Percentiles rank a stretch among this genome's conserved stretches.
phyloP scores from a whole-genome alignment of 2,797 vertebrate species.

The Melanotaenia nigrans region DNA sequence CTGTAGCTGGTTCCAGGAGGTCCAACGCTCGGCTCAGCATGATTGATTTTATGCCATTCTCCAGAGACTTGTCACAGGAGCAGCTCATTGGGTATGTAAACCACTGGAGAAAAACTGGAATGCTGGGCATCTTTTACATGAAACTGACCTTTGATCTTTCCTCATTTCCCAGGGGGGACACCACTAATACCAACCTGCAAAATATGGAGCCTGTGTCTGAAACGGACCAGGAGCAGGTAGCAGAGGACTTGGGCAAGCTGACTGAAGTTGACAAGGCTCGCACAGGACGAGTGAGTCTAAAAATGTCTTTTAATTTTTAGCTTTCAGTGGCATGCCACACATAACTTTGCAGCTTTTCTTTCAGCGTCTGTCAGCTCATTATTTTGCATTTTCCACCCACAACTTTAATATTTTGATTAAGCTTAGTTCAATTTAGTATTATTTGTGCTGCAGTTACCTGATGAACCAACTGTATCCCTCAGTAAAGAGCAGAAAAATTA shows the following conservation, averaged over 20 bases:
- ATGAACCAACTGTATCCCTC: not conserved
- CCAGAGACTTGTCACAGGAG: constrained; percentile 86
- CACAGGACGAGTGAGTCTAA: constrained; percentile 81
- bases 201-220: constrained; percentile 84
- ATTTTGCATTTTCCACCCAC: not conserved
- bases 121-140: constrained; percentile 8
- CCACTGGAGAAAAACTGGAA: constrained; percentile 1
- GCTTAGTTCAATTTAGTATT: not conserved
- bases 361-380: not conserved
- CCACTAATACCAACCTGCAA: constrained; percentile 84
- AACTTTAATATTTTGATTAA: not conserved
- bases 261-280: constrained; percentile 80
- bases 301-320: constrained; percentile 7
- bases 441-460: not conserved
- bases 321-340: constrained; percentile 36
- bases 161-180: constrained; percentile 79
- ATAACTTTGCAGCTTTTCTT: not conserved
- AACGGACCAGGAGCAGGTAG: constrained; percentile 75
- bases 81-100: constrained; percentile 83
- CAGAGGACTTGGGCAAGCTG: constrained; percentile 81
- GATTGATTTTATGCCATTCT: constrained; percentile 86
- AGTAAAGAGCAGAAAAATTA: not conserved
- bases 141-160: constrained; percentile 46
- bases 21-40: constrained; percentile 85
- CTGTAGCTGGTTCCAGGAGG: constrained; percentile 80